Evolutionary conservation across 2,888 invertebrate genomes (phyloP).

Genomic region (Erebia aethiops): DNA sequence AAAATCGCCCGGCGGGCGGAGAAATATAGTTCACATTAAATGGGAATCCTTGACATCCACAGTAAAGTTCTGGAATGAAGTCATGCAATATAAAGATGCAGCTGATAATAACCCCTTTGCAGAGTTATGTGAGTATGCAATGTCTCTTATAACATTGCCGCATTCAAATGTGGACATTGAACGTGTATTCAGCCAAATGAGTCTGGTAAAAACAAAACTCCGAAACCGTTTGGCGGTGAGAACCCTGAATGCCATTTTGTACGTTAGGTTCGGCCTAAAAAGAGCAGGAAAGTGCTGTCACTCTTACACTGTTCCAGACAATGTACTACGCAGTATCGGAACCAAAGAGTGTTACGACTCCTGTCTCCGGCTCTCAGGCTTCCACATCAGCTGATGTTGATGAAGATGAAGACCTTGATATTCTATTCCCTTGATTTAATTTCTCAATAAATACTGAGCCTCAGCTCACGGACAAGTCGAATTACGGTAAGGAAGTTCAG

Average conservation of each 20-base stretch:
- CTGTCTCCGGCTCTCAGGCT: slow-evolving; percentile 5
- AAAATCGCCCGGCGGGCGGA: background rate
- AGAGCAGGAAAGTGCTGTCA: too few relatives aligned
- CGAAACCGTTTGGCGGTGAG: too few relatives aligned
- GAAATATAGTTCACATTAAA: slow-evolving; percentile 33
- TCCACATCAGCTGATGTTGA: slow-evolving; percentile 11
- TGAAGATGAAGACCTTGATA: slow-evolving; percentile 16
- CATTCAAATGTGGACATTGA: too few relatives aligned
- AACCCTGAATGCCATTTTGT: too few relatives aligned
- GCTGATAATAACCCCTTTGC: slow-evolving; percentile 38
- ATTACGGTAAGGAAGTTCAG: too few relatives aligned
- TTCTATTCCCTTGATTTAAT: slow-evolving; percentile 14
- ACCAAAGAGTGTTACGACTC: slow-evolving; percentile 10
- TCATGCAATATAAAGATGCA: slow-evolving; percentile 35
- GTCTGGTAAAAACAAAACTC: too few relatives aligned
- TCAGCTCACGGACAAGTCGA: too few relatives aligned
- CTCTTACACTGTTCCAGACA: slow-evolving; percentile 9
- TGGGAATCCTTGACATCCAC: slow-evolving; percentile 23
- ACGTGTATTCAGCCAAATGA: too few relatives aligned
- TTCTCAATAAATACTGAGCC: slow-evolving; percentile 1
- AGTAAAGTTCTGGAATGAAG: slow-evolving; percentile 28
- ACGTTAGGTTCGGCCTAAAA: too few relatives aligned
- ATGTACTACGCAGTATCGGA: slow-evolving; percentile 12
- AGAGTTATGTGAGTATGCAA: too few relatives aligned
- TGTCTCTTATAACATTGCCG: too few relatives aligned